Evolutionary conservation across 1,140 invertebrate genomes (phyloP).

Genomic region (Sesamia nonagrioides): DNA sequence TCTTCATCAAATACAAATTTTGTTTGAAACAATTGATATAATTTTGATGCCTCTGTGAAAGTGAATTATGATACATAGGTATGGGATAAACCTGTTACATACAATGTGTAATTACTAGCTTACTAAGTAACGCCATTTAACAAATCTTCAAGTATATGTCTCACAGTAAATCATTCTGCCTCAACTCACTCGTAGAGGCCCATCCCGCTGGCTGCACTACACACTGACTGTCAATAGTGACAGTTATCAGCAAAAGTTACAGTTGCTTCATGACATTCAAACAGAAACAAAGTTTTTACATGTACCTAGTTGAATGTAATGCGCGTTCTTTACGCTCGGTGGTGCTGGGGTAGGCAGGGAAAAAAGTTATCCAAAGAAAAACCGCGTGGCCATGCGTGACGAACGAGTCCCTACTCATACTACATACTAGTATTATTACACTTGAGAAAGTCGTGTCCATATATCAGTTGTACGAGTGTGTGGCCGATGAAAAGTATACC

Average conservation of each 20-base stretch:
- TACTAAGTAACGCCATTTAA: no score
- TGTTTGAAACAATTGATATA: no score
- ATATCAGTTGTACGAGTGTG: background rate
- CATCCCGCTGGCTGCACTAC: no score
- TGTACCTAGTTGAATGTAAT: background rate
- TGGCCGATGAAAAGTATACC: background rate
- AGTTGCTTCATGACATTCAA: constrained; percentile 6
- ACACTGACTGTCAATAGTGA: background rate
- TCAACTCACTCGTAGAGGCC: no score
- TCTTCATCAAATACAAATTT: no score
- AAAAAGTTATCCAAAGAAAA: background rate
- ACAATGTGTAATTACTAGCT: no score
- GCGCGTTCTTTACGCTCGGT: constrained; percentile 3
- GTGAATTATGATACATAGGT: no score
- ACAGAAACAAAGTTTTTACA: constrained; percentile 4
- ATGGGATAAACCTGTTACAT: no score
- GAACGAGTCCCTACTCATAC: background rate
- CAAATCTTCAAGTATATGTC: background rate
- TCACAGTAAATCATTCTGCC: background rate
- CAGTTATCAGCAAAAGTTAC: constrained; percentile 15
- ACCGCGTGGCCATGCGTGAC: constrained; percentile 5
- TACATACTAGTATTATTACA: background rate
- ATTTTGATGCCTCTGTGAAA: no score
- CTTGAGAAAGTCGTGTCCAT: background rate
- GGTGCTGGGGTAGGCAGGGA: background rate